Conservation (phyloP, 1,140 invertebrate genomes). For the Nilaparvata lugens region DNA sequence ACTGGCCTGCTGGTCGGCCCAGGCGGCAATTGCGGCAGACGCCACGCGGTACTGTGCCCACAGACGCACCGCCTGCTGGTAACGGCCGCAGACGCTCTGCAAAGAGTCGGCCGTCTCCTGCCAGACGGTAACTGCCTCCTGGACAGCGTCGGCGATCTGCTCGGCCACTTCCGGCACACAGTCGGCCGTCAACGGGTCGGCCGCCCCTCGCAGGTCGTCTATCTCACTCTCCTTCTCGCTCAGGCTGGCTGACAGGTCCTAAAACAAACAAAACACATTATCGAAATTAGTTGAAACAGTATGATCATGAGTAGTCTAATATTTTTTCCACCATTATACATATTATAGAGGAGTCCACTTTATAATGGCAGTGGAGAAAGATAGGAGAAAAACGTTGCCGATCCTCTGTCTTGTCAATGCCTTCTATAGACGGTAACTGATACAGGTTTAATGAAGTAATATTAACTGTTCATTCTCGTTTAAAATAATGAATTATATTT, state of each 20-base stretch:
- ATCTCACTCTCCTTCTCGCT: slow-evolving; percentile 56
- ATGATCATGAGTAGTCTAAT: no score
- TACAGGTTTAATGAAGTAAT: no score
- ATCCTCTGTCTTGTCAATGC: no score
- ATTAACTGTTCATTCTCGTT: no score
- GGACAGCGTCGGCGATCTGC: slow-evolving; percentile 56
- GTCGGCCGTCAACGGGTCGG: slow-evolving; percentile 55
- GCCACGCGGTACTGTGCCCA: slow-evolving; percentile 68
- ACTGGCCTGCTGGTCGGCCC: slow-evolving; percentile 45
- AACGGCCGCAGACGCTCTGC: slow-evolving; percentile 59
- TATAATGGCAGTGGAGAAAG: no score
- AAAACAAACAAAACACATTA: slow-evolving; percentile 26
- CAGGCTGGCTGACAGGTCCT: slow-evolving; percentile 53
- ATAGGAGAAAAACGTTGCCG: no score
- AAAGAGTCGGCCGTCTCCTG: slow-evolving; percentile 62
- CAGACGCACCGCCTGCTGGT: slow-evolving; percentile 60
- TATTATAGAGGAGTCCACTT: no score
- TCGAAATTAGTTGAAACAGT: not conserved
- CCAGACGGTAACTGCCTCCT: slow-evolving; percentile 64
- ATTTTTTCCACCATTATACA: no score
- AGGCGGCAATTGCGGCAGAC: slow-evolving; percentile 58
- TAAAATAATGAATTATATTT: no score
- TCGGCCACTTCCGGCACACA: slow-evolving; percentile 47
- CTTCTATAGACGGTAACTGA: no score
- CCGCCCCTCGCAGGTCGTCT: slow-evolving; percentile 52